phyloP scores from a whole-genome alignment of 1,140 invertebrate species.

The Potamilus streckersoni region DNA sequence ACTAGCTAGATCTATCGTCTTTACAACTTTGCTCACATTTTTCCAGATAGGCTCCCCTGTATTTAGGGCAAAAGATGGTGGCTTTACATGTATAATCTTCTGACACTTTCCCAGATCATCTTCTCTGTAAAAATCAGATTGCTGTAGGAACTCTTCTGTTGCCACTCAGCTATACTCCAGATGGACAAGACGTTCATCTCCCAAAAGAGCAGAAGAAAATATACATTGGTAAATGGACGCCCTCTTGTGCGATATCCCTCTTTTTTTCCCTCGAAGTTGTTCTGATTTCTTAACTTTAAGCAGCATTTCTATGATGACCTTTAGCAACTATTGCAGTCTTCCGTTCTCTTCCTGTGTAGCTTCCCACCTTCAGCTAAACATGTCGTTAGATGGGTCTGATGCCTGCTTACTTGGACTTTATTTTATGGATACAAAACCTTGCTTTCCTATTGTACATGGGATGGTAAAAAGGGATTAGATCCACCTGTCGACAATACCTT shows the following conservation, averaged over 20 bases:
- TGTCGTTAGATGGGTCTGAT: too few species aligned
- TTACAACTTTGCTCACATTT: slow-evolving; percentile 2
- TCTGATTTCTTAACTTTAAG: slow-evolving; percentile 4
- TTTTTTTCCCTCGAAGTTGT: background rate
- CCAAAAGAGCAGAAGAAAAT: background rate
- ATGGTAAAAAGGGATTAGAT: slow-evolving; percentile 3
- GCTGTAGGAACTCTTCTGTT: background rate
- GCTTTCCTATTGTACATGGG: background rate
- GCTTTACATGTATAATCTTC: background rate
- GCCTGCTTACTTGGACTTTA: background rate
- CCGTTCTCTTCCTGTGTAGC: slow-evolving; percentile 3
- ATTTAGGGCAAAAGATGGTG: background rate
- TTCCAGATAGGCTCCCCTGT: slow-evolving; percentile 4
- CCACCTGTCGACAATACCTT: slow-evolving; percentile 7
- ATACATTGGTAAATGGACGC: background rate
- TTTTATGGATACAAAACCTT: slow-evolving; percentile 11
- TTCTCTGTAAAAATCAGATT: background rate
- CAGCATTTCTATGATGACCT: background rate
- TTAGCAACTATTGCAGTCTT: background rate
- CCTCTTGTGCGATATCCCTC: background rate
- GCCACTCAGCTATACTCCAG: background rate
- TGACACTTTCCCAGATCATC: background rate
- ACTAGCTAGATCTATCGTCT: slow-evolving; percentile 8
- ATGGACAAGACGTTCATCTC: slow-evolving; percentile 1
- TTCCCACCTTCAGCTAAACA: background rate